Base-by-base conservation (phyloP, 2,797 vertebrate genomes). In the Holocentrus rufus region DNA sequence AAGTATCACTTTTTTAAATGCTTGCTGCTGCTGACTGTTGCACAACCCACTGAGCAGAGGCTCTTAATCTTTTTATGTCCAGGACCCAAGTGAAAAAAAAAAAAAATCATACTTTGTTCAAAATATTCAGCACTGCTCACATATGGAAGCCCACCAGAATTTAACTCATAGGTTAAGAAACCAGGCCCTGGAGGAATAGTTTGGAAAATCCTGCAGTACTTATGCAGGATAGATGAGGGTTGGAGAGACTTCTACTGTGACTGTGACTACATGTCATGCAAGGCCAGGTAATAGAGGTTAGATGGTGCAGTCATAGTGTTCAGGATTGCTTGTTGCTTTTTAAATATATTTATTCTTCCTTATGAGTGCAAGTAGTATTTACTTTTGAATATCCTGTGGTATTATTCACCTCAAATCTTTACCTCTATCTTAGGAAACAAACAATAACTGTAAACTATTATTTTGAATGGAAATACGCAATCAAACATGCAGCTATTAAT, bases 311-410 rank as follows among this genome's bases (percentile, higher is more conserved):
- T 7, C 49, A 39, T 57, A 60, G 59, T 30, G 65, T 22, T 52
- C 54, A 42, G 0, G 76, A 56, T 65, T 18, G 22, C 76, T 34
- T 61, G 55, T 63, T 57, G 58, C 54, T 68, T 71, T 47, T 17
- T 77, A 56, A 46, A 18, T 59, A 30, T 83, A 86, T 88, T 79
- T 85, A 83, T 84, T 85, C 36, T 60, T 87, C 49, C 47, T 56
- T 18, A 34, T 56, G 30, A 58, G 39, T 76, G 22, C 52, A 61
- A 69, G 63, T 58, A 60, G 53, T 53, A 50, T 62, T 66, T 20
- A 60, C 7, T 57, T 69, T 68, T 71, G 14, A 72, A 20, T 63
- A 67, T 69, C 34, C 58, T 81, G 77, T 83, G 60, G 70, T 79
- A 60, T 81, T 72, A 72, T 77, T 80, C 59, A n/a, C 60, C 22